A percentile compares a stretch with the other conserved stretches of the same genome.
Conservation (phyloP, 2,888 invertebrate species). For the Tachina fera region DNA sequence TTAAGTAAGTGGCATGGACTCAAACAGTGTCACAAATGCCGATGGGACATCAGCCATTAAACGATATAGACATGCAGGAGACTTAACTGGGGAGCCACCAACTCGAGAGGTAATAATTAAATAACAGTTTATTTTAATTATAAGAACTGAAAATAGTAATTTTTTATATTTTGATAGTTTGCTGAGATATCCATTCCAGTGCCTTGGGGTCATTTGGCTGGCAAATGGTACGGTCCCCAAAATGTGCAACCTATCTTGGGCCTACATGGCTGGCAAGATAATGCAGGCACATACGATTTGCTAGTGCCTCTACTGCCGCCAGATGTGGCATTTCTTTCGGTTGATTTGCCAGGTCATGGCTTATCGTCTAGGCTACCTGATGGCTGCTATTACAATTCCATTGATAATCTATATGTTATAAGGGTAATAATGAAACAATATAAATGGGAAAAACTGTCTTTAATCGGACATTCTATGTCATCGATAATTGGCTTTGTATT, state of each 20-base stretch:
- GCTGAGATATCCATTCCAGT: conserved; percentile 88
- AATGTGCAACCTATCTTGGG: conserved; percentile 86
- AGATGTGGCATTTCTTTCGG: conserved; percentile 84
- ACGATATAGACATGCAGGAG: conserved; percentile 80
- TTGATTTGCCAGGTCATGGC: conserved; percentile 90
- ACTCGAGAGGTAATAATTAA: conserved; percentile 75
- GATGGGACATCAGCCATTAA: conserved; percentile 68
- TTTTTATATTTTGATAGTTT: conserved; percentile 76
- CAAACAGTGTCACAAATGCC: conserved; percentile 49
- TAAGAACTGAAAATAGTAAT: not conserved
- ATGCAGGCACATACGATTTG: conserved; percentile 89
- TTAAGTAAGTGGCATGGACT: conserved; percentile 66
- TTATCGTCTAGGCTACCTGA: conserved; percentile 87
- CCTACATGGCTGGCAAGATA: conserved; percentile 92
- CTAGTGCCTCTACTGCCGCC: conserved; percentile 86
- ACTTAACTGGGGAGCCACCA: conserved; percentile 79
- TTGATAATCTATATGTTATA: conserved; percentile 84
- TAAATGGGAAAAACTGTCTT: conserved; percentile 87
- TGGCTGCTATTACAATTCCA: conserved; percentile 84
- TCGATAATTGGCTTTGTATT: conserved; percentile 86
- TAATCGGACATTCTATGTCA: conserved; percentile 89
- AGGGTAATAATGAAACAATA: conserved; percentile 86
- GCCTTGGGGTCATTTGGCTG: conserved; percentile 88
- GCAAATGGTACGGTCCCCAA: conserved; percentile 88
- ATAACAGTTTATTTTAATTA: not conserved